Evolutionary conservation across 2,113 vertebrate genomes (phyloP).

Genomic region (Pithys albifrons): DNA sequence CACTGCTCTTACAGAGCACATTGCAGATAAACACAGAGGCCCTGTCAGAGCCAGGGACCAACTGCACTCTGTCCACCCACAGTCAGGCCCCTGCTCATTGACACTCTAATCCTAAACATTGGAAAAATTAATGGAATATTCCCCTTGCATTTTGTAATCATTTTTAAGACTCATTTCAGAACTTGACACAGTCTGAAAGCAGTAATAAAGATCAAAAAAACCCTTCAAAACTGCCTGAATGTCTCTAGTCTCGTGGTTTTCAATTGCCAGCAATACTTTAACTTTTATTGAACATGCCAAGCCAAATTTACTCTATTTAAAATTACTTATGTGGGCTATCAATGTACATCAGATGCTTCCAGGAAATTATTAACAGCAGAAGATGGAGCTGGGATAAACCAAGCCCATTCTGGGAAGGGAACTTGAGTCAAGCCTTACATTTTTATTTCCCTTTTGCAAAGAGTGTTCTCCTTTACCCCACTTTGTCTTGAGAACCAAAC

Average conservation of each 20-base stretch:
- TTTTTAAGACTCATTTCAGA: not conserved
- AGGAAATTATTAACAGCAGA: not conserved
- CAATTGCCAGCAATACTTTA: not conserved
- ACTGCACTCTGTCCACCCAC: not conserved
- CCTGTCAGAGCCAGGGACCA: constrained; percentile 19
- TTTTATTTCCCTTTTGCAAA: not conserved
- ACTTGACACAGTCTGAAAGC: not conserved
- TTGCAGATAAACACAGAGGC: constrained; percentile 28
- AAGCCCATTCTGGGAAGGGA: not conserved
- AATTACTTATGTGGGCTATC: not conserved
- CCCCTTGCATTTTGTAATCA: not conserved
- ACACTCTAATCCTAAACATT: not conserved
- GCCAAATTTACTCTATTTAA: not conserved
- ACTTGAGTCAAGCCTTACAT: not conserved
- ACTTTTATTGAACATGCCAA: not conserved
- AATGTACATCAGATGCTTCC: not conserved
- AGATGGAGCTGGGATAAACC: not conserved
- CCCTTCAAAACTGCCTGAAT: not conserved
- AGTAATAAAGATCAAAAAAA: not conserved
- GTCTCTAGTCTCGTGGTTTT: not conserved
- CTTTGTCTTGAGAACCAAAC: not conserved
- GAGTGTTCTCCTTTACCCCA: not conserved
- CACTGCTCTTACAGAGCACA: not conserved
- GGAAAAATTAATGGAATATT: not conserved
- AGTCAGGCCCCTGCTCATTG: not conserved